Base-by-base conservation (phyloP, 37 sponge, comb jelly and placozoan species). In the Chondrilla cf. caribensis region DNA sequence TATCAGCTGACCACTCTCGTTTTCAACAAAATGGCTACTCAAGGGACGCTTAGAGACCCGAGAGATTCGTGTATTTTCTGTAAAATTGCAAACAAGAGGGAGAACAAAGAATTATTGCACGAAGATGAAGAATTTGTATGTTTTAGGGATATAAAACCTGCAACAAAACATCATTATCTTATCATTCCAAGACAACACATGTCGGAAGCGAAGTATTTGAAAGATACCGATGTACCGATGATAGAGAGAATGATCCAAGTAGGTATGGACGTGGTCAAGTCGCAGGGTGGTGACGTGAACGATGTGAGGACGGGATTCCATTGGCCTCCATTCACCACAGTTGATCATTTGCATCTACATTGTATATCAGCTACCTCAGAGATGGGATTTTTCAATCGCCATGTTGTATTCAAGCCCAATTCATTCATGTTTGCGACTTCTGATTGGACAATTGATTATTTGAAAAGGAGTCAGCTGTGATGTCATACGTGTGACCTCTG, bases 301-400 rank as follows among this genome's bases (percentile, higher is more conserved):
- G 92, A 95, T 25, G 70, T 73, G 25, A 60, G 92, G 24, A 81
- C 88, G 42, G 96, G 96, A n/a, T 96, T 93, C 55, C 93, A 93
- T 68, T 93, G 93, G 96, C 93, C 96, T 2, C 96, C 96, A 0
- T 92, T 96, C 43, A 39, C 78, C 24, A 24, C 66, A 19, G 86
- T 93, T 33, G 38, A 80, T n/a, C 96, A 96, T 58, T 82, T 96
- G 22, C 96, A 96, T 58, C 58, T 96, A 18, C 96, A 96, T 37
- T 79, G 88, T 2, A 72, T 96, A 25, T 81, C 84, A 7, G 93
- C 96, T 21, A 86, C 35, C 26, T 38, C 58, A 9, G 62, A 60
- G 25, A 83, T 96, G 87, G 77, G 93, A 40, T 96, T 92, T 80
- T 60, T 91, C 18, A 40, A 58, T 17, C 78, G 79, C 22, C 32